These are phyloP conservation scores for Procavia capensis DNA, from an alignment of 2,113 vertebrate species.

Conservation along the genomic window DNA sequence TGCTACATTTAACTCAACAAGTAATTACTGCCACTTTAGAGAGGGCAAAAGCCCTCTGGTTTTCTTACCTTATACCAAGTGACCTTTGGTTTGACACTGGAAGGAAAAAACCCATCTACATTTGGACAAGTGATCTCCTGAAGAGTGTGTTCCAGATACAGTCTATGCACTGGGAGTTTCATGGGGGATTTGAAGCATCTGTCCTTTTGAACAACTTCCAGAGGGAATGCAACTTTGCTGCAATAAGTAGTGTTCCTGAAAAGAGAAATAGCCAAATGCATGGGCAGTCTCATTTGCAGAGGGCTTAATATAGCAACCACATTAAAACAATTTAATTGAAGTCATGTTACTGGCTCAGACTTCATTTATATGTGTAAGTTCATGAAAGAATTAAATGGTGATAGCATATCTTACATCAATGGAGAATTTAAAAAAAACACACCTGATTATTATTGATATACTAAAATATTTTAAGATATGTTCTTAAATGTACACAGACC, in stretches of 20 bases:
- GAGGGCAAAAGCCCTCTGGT: not conserved
- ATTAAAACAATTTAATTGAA: constrained; percentile 33
- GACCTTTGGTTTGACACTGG: constrained; percentile 83
- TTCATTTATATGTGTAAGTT: not conserved
- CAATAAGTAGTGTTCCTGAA: constrained; percentile 93
- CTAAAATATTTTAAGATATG: not conserved
- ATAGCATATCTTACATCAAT: not conserved
- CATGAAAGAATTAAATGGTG: not conserved
- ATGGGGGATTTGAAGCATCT: constrained; percentile 86
- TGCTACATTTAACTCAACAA: not conserved
- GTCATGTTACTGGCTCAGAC: not conserved
- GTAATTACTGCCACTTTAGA: not conserved
- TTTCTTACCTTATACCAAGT: constrained; percentile 91
- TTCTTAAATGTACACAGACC: not conserved
- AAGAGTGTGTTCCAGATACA: constrained; percentile 84
- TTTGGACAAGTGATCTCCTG: constrained; percentile 90
- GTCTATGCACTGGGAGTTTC: constrained; percentile 63
- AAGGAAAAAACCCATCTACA: constrained; percentile 88
- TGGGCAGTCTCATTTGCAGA: not conserved
- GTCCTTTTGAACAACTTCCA: constrained; percentile 89
- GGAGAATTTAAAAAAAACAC: constrained; percentile 1
- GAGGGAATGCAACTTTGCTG: constrained; percentile 91
- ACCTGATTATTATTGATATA: not conserved
- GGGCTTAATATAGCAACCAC: not conserved
- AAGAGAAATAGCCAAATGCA: constrained; percentile 14